phyloP scores from a whole-genome alignment of 2,797 vertebrate genomes.

The Platalea minor region DNA sequence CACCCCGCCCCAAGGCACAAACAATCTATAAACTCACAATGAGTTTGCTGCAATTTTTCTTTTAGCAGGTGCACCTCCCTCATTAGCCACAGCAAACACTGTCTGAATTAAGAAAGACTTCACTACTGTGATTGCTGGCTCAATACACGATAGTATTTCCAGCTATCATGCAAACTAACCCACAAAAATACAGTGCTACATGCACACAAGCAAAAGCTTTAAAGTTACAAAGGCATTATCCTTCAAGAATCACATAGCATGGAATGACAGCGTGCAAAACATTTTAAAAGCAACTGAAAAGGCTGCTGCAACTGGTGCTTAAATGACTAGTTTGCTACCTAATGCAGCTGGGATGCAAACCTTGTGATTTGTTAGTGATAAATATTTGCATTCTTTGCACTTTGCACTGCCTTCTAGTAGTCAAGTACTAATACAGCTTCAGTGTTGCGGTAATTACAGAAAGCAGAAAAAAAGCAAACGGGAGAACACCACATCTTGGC shows the following conservation, averaged over 20 bases:
- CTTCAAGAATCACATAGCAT: background rate
- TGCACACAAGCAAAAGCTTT: conserved; percentile 23
- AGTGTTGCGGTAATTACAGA: background rate
- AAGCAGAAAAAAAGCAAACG: background rate
- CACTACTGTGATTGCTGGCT: conserved; percentile 12
- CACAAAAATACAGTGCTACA: background rate
- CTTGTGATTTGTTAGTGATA: background rate
- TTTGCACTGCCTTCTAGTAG: conserved; percentile 27
- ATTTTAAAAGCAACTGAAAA: background rate
- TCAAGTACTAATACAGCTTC: background rate
- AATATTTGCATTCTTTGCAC: conserved; percentile 67
- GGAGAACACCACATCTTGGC: background rate
- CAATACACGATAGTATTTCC: background rate
- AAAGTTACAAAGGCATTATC: background rate
- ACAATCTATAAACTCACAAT: background rate
- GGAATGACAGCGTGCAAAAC: conserved; percentile 33
- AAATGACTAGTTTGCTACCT: background rate
- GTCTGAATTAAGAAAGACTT: background rate
- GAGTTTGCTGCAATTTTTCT: background rate
- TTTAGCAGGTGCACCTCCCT: background rate
- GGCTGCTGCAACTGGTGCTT: background rate
- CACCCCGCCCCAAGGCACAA: background rate
- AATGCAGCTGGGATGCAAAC: background rate
- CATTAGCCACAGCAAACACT: background rate
- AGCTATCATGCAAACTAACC: conserved; percentile 5